Evolutionary conservation across 2,113 vertebrate genomes (phyloP).

Genomic region (Origma solitaria): DNA sequence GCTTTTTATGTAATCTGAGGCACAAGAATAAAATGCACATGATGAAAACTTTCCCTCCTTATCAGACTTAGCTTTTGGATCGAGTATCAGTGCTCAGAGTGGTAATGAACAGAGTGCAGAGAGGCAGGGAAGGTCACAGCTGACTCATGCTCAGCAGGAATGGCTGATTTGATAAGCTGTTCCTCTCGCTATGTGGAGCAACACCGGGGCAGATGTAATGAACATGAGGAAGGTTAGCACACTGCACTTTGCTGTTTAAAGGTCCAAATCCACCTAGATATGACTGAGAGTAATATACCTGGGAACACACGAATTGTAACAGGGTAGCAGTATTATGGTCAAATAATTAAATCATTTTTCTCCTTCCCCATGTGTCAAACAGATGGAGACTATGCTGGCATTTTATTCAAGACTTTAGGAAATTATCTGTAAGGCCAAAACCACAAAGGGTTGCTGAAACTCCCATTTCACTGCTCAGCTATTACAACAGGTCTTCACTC

Average conservation of each 20-base stretch:
- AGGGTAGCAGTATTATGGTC: not conserved
- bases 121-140: conserved; percentile 19
- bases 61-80: not conserved
- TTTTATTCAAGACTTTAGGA: not conserved
- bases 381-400: not conserved
- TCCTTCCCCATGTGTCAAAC: not conserved
- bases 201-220: not conserved
- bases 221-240: not conserved
- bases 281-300: accelerated
- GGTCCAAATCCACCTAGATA: not conserved
- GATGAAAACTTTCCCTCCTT: not conserved
- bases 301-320: not conserved
- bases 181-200: not conserved
- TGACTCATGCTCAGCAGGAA: conserved; percentile 35
- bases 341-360: not conserved
- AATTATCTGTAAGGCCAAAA: not conserved
- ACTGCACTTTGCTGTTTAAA: not conserved
- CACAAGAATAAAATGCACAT: not conserved
- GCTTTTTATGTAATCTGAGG: not conserved
- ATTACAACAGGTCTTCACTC: not conserved
- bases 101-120: not conserved
- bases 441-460: not conserved
- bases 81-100: not conserved
- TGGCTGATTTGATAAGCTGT: conserved; percentile 5
- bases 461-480: not conserved